Conservation (phyloP, 2,888 invertebrate species). For the Slavum lentiscoides region DNA sequence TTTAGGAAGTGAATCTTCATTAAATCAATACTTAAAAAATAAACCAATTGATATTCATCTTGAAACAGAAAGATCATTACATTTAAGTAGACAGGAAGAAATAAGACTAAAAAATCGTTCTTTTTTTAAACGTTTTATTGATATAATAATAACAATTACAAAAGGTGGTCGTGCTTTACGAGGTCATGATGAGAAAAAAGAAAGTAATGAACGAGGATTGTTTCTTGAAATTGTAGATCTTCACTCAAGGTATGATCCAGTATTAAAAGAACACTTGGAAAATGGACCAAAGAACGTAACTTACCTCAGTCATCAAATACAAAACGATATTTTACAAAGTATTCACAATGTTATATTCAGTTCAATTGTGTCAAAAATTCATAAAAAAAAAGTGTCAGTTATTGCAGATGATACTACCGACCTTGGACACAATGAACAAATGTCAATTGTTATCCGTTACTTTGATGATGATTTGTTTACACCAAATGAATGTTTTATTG, state of each 20-base stretch:
- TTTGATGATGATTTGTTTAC: too few relatives aligned
- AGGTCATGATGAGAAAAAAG: background rate
- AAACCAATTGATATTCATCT: background rate
- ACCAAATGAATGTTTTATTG: too few relatives aligned
- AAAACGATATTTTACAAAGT: too few relatives aligned
- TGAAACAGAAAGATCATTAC: background rate
- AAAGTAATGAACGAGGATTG: constrained; percentile 3
- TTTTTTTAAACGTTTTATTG: background rate
- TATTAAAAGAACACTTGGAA: constrained; percentile 1
- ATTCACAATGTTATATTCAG: too few relatives aligned
- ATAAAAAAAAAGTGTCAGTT: too few relatives aligned
- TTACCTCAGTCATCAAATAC: too few relatives aligned
- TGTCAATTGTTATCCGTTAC: too few relatives aligned
- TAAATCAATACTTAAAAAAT: constrained; percentile 1
- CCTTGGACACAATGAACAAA: too few relatives aligned
- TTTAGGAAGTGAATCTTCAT: background rate
- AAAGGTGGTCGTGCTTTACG: constrained; percentile 17
- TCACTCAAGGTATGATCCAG: constrained; percentile 8
- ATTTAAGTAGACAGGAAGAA: constrained; percentile 4
- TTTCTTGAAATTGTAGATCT: constrained; percentile 4
- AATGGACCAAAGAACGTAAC: too few relatives aligned
- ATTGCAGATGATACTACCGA: too few relatives aligned
- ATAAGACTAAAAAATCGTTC: background rate
- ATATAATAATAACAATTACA: constrained; percentile 3
- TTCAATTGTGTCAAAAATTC: too few relatives aligned